phyloP scores from a whole-genome alignment of 2,888 invertebrate genomes.

The Cactoblastis cactorum region DNA sequence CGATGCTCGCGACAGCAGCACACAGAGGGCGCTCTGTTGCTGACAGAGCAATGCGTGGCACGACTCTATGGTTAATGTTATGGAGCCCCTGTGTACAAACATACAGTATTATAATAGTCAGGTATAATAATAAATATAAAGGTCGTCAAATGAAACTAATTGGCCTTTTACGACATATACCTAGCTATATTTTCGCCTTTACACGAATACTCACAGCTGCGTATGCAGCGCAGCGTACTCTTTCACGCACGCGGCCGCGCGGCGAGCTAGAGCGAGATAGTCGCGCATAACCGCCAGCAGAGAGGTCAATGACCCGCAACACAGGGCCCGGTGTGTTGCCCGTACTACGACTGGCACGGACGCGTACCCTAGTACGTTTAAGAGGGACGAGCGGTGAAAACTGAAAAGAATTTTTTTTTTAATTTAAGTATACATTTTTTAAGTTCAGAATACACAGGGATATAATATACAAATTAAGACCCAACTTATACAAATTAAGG shows the following conservation, averaged over 20 bases:
- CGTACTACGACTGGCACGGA: conserved; percentile 40
- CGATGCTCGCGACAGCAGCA: conserved; percentile 51
- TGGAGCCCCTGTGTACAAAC: conserved; percentile 52
- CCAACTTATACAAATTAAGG: too few relatives aligned
- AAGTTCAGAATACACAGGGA: too few relatives aligned
- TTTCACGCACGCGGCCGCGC: conserved; percentile 62
- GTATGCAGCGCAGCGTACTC: conserved; percentile 53
- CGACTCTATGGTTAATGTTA: conserved; percentile 48
- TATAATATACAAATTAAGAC: too few relatives aligned
- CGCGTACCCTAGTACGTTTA: conserved; percentile 38
- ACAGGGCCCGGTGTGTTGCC: conserved; percentile 34
- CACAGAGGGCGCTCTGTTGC: conserved; percentile 50
- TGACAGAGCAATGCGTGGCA: conserved; percentile 50
- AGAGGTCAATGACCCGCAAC: conserved; percentile 34
- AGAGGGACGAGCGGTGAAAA: conserved; percentile 33
- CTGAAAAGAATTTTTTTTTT: too few relatives aligned
- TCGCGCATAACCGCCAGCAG: conserved; percentile 50
- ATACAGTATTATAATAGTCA: background rate
- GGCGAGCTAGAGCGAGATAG: conserved; percentile 55
- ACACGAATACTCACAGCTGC: conserved; percentile 59
- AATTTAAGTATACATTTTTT: too few relatives aligned
- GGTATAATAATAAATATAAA: too few relatives aligned
- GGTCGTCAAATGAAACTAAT: too few relatives aligned
- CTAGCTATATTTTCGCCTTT: too few relatives aligned
- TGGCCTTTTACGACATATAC: too few relatives aligned